Percentiles rank a stretch among this genome's conserved stretches.
These are phyloP conservation scores for Sebastiscus albofasciatus DNA, from an alignment of 2,797 vertebrate genomes.

Conservation along the genomic window DNA sequence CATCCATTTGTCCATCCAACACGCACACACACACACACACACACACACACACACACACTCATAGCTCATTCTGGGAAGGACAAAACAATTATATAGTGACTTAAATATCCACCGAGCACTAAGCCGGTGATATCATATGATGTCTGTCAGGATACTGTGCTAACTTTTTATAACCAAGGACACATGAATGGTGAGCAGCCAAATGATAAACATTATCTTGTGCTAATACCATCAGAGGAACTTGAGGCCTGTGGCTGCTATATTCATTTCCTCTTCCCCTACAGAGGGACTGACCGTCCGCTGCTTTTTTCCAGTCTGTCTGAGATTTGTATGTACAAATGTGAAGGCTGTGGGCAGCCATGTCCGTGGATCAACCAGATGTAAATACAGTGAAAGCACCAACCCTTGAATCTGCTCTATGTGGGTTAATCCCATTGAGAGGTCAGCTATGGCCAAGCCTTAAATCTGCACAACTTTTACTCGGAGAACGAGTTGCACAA, in stretches of 20 bases:
- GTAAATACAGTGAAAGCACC: constrained; percentile 25
- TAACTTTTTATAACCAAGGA: constrained; percentile 31
- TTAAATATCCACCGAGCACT: constrained; percentile 6
- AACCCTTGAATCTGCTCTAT: constrained; percentile 5
- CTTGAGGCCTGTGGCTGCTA: not conserved
- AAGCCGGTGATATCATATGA: constrained; percentile 3
- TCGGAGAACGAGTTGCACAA: not conserved
- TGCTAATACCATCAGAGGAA: constrained; percentile 4
- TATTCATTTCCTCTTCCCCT: constrained; percentile 4
- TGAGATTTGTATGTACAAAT: not conserved
- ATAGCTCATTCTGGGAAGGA: not conserved
- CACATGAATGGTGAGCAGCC: constrained; percentile 21
- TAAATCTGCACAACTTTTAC: constrained; percentile 4
- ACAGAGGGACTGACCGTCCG: not conserved
- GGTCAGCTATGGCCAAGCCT: not conserved
- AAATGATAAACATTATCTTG: constrained; percentile 27
- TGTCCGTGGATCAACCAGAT: constrained; percentile 19
- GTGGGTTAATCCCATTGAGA: constrained; percentile 14
- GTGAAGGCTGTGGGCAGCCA: not conserved
- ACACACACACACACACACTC: constrained; percentile 1
- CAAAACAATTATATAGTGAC: constrained; percentile 23
- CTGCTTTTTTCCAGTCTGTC: not conserved
- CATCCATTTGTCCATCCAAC: not conserved
- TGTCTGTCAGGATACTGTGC: not conserved
- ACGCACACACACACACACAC: not conserved